Percentiles rank a stretch among this genome's conserved stretches.
Evolutionary conservation across 2,113 vertebrate species (phyloP).

Genomic region (Pipra filicauda): DNA sequence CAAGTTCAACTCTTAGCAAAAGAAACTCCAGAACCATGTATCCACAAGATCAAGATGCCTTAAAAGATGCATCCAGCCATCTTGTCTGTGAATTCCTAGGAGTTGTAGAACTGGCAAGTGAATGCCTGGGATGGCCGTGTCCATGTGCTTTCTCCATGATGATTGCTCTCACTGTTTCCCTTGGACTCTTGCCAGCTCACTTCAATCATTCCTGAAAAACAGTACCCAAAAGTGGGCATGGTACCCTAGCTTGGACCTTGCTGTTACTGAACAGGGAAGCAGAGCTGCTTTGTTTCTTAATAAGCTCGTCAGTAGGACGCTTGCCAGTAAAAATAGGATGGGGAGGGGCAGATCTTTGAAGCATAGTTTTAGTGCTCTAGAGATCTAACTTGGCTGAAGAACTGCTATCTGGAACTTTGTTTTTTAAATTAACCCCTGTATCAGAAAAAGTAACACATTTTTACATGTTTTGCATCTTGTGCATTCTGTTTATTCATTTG

Average conservation of each 20-base stretch:
- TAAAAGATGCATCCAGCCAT: neutral
- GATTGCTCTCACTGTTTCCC: neutral
- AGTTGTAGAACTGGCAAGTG: neutral
- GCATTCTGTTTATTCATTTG: neutral
- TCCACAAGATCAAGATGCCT: neutral
- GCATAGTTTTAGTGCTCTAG: neutral
- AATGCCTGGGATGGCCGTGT: neutral
- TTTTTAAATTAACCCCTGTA: neutral
- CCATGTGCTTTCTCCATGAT: neutral
- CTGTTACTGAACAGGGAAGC: neutral
- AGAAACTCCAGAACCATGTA: neutral
- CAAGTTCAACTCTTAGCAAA: neutral
- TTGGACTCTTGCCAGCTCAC: neutral
- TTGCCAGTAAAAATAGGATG: constrained; percentile 39
- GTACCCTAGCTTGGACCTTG: neutral
- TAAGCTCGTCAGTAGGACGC: neutral
- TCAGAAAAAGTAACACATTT: neutral
- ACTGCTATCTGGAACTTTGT: neutral
- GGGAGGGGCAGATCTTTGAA: constrained; percentile 8
- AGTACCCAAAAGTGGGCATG: neutral
- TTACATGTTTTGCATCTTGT: neutral
- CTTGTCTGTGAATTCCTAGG: neutral
- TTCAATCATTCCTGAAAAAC: neutral
- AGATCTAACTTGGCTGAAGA: neutral
- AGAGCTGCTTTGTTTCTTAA: constrained; percentile 22